Evolutionary conservation across 2,888 invertebrate genomes (phyloP), one percentile per base, ranked within the genome.

Genomic region (Apantesis nais): DNA sequence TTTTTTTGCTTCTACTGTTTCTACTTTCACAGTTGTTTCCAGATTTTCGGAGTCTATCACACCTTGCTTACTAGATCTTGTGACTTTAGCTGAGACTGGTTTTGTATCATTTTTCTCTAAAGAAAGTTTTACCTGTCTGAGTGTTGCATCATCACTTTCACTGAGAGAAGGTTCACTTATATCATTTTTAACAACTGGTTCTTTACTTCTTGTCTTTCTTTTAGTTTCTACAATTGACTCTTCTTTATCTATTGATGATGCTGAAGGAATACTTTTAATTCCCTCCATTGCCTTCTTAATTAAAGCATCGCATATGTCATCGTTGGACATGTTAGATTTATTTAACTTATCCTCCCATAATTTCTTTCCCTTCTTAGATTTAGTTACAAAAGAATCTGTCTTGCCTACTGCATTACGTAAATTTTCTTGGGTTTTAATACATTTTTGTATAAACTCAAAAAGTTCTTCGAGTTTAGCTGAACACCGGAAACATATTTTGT

Each of bases 401-500:
- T 87, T 90, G 65, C 93, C 93, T 44, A 92, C 66, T 11, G 84
- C 83, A 55, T 82, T 86, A 1, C 86, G 82, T 66, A 95, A 82
- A 75, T 79, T 94, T 60, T 91, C 86, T 83, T 95, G 95, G 2
- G 94, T 92, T 78, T 87, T 91, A 61, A 92, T 85, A 88, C 95
- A 95, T 83, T 90, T 95, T 62, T 94, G 90, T 63, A 93, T 87
- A 83, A 95, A 95, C 79, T 95, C 95, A 84, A 93, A 83, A 8
- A 95, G 85, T 77, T 95, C 95, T 79, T 95, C 93, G 39, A 95
- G 87, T 79, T 95, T 95, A 22, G 95, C 95, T 70, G 95, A 95
- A 76, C 95, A 95, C 25, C 95, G 87, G 76, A 94, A 95, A 80
- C 95, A 95, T 71, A 95, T 94, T 88, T 93, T 95, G 78, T 95